These are phyloP conservation scores for Drosophila mulleri DNA, from an alignment of 2,888 invertebrate genomes.

Conservation along the genomic window DNA sequence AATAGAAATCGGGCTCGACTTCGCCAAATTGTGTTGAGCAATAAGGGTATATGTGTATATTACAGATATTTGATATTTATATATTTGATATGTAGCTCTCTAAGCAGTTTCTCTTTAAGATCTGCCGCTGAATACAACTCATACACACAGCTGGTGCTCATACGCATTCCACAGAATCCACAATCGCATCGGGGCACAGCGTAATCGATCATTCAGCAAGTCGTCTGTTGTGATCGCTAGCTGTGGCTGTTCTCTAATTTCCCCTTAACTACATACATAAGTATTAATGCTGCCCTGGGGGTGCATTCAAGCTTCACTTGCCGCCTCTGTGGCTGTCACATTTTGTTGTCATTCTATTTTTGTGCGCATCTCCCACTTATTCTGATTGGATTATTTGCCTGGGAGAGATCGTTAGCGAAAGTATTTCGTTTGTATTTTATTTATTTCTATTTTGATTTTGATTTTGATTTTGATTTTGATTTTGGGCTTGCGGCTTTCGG, in stretches of 20 bases:
- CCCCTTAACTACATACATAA: slow-evolving; percentile 8
- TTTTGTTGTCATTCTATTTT: slow-evolving; percentile 58
- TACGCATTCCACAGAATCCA: slow-evolving; percentile 5
- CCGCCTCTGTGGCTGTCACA: slow-evolving; percentile 30
- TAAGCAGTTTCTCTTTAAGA: neutral
- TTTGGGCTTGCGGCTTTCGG: neutral
- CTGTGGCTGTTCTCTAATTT: slow-evolving; percentile 31
- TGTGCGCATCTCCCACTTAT: slow-evolving; percentile 52
- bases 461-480: slow-evolving; percentile 11
- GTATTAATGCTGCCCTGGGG: slow-evolving; percentile 40
- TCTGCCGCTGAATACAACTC: neutral
- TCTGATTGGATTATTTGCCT: slow-evolving; percentile 58
- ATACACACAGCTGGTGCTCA: neutral
- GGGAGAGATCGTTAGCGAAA: slow-evolving; percentile 51
- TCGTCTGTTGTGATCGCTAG: slow-evolving; percentile 17
- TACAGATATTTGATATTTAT: neutral
- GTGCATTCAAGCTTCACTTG: slow-evolving; percentile 53
- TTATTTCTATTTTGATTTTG: neutral
- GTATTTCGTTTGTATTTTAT: slow-evolving; percentile 34
- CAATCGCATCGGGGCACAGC: neutral
- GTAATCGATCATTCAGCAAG: slow-evolving; percentile 31
- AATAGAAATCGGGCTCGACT: neutral
- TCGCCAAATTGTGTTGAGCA: neutral
- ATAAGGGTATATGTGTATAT: neutral
- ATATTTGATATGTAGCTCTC: neutral